Conservation (phyloP, 2,113 vertebrate species). For the Leucoraja erinaceus region DNA sequence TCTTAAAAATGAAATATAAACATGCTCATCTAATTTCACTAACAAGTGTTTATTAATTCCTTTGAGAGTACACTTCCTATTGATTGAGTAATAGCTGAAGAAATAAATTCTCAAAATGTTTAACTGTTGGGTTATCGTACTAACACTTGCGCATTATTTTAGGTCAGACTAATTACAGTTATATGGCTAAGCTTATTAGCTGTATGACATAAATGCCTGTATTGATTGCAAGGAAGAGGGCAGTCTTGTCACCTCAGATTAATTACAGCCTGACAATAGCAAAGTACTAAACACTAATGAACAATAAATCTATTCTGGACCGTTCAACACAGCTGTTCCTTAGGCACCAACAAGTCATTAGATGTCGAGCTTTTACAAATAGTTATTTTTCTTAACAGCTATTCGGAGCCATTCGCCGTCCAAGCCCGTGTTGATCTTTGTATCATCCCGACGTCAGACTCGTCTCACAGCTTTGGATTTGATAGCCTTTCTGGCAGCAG, state of each 20-base stretch:
- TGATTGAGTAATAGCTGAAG: slow-evolving; percentile 57
- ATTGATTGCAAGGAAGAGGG: slow-evolving; percentile 73
- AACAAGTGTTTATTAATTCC: slow-evolving; percentile 51
- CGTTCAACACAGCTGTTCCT: slow-evolving; percentile 70
- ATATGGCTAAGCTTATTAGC: slow-evolving; percentile 69
- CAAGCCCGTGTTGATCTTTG: slow-evolving; percentile 94
- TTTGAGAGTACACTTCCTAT: slow-evolving; percentile 66
- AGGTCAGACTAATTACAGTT: slow-evolving; percentile 27
- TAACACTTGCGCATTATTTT: slow-evolving; percentile 66
- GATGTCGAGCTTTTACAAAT: slow-evolving; percentile 50
- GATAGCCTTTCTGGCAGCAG: slow-evolving; percentile 89
- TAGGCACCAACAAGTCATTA: slow-evolving; percentile 63
- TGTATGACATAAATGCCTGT: slow-evolving; percentile 67
- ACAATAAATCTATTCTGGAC: slow-evolving; percentile 68
- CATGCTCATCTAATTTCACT: slow-evolving; percentile 48
- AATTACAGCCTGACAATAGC: slow-evolving; percentile 67
- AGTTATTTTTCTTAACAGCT: slow-evolving; percentile 60
- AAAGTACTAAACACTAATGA: slow-evolving; percentile 71
- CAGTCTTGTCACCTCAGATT: slow-evolving; percentile 63
- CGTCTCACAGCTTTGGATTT: slow-evolving; percentile 91
- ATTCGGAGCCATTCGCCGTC: slow-evolving; percentile 93
- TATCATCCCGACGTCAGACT: slow-evolving; percentile 91
- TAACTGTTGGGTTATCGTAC: slow-evolving; percentile 57
- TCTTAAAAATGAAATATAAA: neutral
- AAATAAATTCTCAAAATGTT: slow-evolving; percentile 61